Percentiles rank a stretch among this genome's conserved stretches.
phyloP scores from a whole-genome alignment of 1,140 invertebrate genomes.

The Anthonomus grandis region DNA sequence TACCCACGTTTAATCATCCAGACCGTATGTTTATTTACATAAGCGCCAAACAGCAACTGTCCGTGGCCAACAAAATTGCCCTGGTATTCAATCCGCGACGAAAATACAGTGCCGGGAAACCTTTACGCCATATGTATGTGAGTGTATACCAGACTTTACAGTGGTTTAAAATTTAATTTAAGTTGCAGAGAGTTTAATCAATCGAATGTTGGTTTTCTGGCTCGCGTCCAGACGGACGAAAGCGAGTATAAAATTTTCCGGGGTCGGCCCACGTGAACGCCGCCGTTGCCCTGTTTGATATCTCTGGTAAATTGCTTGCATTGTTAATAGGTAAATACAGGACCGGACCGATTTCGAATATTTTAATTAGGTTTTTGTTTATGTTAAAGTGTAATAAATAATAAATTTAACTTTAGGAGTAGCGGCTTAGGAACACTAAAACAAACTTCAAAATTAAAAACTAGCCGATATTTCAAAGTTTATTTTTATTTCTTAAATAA shows the following conservation, averaged over 20 bases:
- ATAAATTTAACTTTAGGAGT: no score
- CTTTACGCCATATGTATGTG: constrained; percentile 21
- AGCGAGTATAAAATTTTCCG: constrained; percentile 37
- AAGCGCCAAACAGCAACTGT: background rate
- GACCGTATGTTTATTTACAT: constrained; percentile 12
- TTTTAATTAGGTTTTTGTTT: no score
- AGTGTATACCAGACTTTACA: constrained; percentile 32
- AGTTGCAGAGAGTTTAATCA: constrained; percentile 20
- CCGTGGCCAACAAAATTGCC: constrained; percentile 5
- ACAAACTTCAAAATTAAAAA: background rate
- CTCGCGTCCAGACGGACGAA: constrained; percentile 31
- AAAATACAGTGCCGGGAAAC: constrained; percentile 22
- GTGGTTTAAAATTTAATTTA: constrained; percentile 37
- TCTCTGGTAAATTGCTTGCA: constrained; percentile 30
- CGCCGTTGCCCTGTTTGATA: constrained; percentile 17
- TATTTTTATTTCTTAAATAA: background rate
- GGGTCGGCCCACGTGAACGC: constrained; percentile 25
- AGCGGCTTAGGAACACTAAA: no score
- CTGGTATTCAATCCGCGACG: constrained; percentile 10
- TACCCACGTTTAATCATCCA: no score
- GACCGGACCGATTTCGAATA: constrained; percentile 5
- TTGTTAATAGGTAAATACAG: constrained; percentile 29
- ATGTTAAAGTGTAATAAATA: no score
- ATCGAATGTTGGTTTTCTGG: constrained; percentile 25
- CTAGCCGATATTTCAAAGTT: background rate